Percentiles rank a stretch among this genome's conserved stretches.
Conservation (phyloP, 2,797 vertebrate genomes). For the Acanthurus lineatus region DNA sequence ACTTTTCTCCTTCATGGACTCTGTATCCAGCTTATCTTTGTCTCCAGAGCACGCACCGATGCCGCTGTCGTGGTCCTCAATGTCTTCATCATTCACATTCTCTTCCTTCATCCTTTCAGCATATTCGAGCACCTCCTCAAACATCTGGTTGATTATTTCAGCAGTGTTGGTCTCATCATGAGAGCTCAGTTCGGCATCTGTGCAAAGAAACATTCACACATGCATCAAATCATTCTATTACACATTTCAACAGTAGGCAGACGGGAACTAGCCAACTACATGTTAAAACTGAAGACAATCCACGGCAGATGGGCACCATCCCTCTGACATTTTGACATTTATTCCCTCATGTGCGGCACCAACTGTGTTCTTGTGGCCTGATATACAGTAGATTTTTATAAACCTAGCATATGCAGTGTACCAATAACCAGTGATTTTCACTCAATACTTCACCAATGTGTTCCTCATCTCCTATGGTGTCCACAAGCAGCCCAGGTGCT, state of each 20-base stretch:
- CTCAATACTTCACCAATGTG: slow-evolving; percentile 31
- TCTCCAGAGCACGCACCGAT: slow-evolving; percentile 44
- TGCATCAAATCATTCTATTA: neutral
- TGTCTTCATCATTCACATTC: slow-evolving; percentile 22
- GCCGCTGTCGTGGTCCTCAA: slow-evolving; percentile 52
- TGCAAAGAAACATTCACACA: slow-evolving; percentile 9
- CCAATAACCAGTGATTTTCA: neutral
- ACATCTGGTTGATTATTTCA: slow-evolving; percentile 85
- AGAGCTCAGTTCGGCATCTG: slow-evolving; percentile 69
- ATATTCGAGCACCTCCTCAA: slow-evolving; percentile 84
- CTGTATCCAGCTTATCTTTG: slow-evolving; percentile 35
- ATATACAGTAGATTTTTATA: too few relatives aligned
- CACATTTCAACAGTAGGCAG: neutral
- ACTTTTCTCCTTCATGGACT: slow-evolving; percentile 36
- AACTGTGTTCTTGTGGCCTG: too few relatives aligned
- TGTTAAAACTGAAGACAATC: neutral
- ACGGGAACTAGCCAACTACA: neutral
- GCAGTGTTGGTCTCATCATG: slow-evolving; percentile 80
- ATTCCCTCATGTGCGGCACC: neutral
- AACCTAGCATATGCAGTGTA: neutral
- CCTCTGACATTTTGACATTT: neutral
- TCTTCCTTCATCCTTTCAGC: slow-evolving; percentile 68
- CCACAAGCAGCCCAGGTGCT: slow-evolving; percentile 23
- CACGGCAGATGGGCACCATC: neutral
- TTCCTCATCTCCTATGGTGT: neutral